Conservation (phyloP, 2,797 vertebrate genomes). For the Scolopax rusticola region DNA sequence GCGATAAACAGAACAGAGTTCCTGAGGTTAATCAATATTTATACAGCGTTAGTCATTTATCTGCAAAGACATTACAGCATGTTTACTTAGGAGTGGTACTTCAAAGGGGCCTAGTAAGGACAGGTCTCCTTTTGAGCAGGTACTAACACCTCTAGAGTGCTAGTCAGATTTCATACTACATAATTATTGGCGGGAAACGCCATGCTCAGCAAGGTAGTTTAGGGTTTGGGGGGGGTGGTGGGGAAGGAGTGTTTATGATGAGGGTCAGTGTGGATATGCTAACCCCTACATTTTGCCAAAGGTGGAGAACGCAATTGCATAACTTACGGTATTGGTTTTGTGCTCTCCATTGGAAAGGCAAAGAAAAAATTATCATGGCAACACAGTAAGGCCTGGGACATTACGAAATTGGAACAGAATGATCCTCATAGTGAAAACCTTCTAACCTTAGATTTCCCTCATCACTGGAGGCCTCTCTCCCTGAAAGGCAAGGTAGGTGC, state of each 20-base stretch:
- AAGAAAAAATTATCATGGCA: not conserved
- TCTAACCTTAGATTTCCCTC: not conserved
- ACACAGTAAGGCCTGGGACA: accelerated
- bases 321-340: accelerated
- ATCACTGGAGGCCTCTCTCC: not conserved
- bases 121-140: not conserved
- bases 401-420: not conserved
- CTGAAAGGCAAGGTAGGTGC: not conserved
- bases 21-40: slow-evolving; percentile 50
- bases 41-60: slow-evolving; percentile 21
- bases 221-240: not conserved
- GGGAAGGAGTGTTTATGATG: accelerated
- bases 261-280: not conserved
- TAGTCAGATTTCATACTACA: not conserved
- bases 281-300: not conserved
- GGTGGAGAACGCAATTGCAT: accelerated
- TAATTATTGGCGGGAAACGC: not conserved
- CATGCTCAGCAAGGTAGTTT: not conserved
- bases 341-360: not conserved
- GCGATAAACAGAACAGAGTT: not conserved
- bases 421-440: not conserved
- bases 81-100: slow-evolving; percentile 6
- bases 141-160: not conserved
- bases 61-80: not conserved
- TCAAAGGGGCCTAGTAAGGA: not conserved